Percentiles rank a stretch among this genome's conserved stretches.
Evolutionary conservation across 2,113 vertebrate species (phyloP).

Genomic region (Heterochromis multidens): DNA sequence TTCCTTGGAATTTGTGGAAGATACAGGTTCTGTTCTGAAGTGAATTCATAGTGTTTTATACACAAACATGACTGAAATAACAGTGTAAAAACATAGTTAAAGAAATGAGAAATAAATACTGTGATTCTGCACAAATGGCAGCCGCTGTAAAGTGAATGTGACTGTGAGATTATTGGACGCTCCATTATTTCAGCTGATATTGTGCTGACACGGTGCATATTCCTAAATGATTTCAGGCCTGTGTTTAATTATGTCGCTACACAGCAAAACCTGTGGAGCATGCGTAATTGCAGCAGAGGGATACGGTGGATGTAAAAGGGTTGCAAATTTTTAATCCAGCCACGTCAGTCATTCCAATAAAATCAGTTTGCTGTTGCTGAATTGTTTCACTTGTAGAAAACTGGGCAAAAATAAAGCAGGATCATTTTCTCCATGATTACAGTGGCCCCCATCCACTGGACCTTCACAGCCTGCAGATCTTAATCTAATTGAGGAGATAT

Average conservation of each 20-base stretch:
- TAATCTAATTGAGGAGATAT: background rate
- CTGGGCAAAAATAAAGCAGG: background rate
- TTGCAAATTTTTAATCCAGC: background rate
- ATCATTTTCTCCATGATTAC: background rate
- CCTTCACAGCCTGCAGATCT: background rate
- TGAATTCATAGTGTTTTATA: background rate
- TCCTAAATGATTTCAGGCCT: background rate
- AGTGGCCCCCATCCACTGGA: background rate
- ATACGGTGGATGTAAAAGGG: background rate
- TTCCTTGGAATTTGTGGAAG: background rate
- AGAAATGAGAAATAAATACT: background rate
- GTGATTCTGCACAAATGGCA: background rate
- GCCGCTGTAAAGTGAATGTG: background rate
- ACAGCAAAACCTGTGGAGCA: background rate
- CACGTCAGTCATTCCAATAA: background rate
- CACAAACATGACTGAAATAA: background rate
- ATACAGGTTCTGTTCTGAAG: background rate
- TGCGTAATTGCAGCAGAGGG: background rate
- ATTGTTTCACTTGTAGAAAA: no score
- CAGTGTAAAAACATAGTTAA: background rate
- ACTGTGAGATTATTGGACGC: background rate
- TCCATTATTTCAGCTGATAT: background rate
- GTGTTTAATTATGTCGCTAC: background rate
- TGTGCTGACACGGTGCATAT: background rate
- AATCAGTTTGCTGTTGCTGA: background rate